These are phyloP conservation scores for Oreochromis tanganicae DNA, from an alignment of 2,113 vertebrate species.

Conservation along the genomic window DNA sequence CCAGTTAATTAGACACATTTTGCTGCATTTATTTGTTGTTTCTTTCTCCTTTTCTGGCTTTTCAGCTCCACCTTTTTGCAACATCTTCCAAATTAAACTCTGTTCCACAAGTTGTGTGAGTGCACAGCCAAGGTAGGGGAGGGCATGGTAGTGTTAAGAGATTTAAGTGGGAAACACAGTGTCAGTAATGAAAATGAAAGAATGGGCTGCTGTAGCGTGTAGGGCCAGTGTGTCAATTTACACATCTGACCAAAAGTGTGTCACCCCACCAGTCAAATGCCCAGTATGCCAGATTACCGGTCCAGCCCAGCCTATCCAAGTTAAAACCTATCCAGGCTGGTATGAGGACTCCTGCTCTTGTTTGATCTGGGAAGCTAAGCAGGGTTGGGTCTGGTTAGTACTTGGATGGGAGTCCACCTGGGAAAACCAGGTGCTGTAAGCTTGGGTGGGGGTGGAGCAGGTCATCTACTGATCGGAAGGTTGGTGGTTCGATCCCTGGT, in stretches of 20 bases:
- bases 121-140: not conserved
- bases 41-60: not conserved
- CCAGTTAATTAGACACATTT: not conserved
- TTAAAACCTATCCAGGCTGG: accelerated
- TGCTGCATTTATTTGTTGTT: not conserved
- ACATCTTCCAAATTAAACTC: not conserved
- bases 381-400: not conserved
- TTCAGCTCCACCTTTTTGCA: not conserved
- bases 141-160: not conserved
- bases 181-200: not conserved
- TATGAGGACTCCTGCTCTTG: accelerated
- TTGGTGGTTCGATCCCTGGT: not conserved
- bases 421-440: not conserved
- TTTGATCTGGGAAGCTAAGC: not conserved
- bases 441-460: not conserved
- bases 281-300: not conserved
- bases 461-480: not conserved
- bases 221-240: not conserved
- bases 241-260: not conserved
- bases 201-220: not conserved
- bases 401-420: accelerated
- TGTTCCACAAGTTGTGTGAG: not conserved
- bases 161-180: not conserved
- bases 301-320: accelerated
- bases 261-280: not conserved